Evolutionary conservation across 2,888 invertebrate species (phyloP).

Genomic region (Psylliodes chrysocephalus): DNA sequence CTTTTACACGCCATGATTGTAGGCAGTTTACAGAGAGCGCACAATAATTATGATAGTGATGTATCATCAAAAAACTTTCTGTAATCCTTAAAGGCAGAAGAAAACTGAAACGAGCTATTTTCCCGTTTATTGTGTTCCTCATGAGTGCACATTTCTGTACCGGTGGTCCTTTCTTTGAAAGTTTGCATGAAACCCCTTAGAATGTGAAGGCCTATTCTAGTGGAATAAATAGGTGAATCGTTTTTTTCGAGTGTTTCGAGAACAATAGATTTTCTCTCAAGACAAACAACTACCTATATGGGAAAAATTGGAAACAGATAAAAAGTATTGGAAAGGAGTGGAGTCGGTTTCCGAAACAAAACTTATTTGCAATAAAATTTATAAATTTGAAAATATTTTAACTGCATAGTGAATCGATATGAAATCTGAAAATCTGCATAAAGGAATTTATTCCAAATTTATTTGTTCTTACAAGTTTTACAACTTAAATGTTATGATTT

Average conservation of each 20-base stretch:
- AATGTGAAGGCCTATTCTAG: slow-evolving; percentile 48
- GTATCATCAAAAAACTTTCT: slow-evolving; percentile 31
- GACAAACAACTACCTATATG: slow-evolving; percentile 17
- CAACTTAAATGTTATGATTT: too few relatives aligned
- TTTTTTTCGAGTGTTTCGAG: slow-evolving; percentile 34
- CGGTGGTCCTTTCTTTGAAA: slow-evolving; percentile 46
- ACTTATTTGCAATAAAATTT: too few relatives aligned
- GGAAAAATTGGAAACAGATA: slow-evolving; percentile 5
- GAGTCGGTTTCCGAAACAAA: too few relatives aligned
- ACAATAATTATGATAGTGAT: slow-evolving; percentile 28
- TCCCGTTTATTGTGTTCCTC: slow-evolving; percentile 49
- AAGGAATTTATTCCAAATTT: too few relatives aligned
- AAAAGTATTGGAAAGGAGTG: background rate
- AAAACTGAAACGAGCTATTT: slow-evolving; percentile 36
- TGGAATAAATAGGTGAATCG: slow-evolving; percentile 52
- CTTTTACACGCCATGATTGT: background rate
- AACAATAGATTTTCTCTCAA: slow-evolving; percentile 18
- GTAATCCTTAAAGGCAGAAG: slow-evolving; percentile 30
- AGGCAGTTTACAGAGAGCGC: background rate
- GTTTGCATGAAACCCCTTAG: slow-evolving; percentile 52
- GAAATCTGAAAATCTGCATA: too few relatives aligned
- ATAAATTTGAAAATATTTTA: too few relatives aligned
- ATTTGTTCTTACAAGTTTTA: too few relatives aligned
- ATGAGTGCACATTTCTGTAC: slow-evolving; percentile 50
- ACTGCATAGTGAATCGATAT: too few relatives aligned